Percentiles rank a stretch among this genome's conserved stretches.
Conservation (phyloP, 92 coral and sea anemone species). For the Zoanthus solanderi region DNA sequence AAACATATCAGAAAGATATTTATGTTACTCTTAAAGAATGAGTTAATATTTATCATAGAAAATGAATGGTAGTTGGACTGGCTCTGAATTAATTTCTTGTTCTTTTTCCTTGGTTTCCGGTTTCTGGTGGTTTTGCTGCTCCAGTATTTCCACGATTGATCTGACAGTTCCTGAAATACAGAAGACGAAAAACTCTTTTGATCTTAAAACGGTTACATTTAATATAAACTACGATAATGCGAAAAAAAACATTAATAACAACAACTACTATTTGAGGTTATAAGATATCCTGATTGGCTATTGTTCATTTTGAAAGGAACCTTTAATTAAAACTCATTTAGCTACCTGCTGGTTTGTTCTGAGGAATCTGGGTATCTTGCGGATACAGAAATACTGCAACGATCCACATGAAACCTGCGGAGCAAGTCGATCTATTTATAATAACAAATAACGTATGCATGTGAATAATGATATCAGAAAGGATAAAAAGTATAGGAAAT, state of each 20-base stretch:
- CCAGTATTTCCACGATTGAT: slow-evolving; percentile 25
- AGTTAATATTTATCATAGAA: too few species aligned
- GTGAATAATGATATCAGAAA: too few species aligned
- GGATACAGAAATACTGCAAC: slow-evolving; percentile 18
- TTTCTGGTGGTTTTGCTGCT: slow-evolving; percentile 2
- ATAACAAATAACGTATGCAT: too few species aligned
- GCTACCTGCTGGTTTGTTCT: slow-evolving; percentile 9
- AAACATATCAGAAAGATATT: too few species aligned
- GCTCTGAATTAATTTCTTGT: not conserved
- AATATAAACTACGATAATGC: not conserved
- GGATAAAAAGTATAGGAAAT: too few species aligned
- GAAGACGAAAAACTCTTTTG: not conserved
- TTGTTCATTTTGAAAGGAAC: not conserved
- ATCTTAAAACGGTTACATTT: not conserved
- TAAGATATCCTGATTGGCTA: not conserved
- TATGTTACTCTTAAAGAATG: too few species aligned
- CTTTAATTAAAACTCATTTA: not conserved
- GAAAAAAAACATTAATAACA: not conserved
- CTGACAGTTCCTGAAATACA: slow-evolving; percentile 28
- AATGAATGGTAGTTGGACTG: not conserved
- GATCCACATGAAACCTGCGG: slow-evolving; percentile 29
- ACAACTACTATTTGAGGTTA: too few species aligned
- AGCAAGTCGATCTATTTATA: not conserved
- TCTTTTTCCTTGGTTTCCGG: slow-evolving; percentile 11
- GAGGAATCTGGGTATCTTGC: not conserved